Evolutionary conservation across 2,888 invertebrate genomes (phyloP).

Genomic region (Syrista parreyssii): DNA sequence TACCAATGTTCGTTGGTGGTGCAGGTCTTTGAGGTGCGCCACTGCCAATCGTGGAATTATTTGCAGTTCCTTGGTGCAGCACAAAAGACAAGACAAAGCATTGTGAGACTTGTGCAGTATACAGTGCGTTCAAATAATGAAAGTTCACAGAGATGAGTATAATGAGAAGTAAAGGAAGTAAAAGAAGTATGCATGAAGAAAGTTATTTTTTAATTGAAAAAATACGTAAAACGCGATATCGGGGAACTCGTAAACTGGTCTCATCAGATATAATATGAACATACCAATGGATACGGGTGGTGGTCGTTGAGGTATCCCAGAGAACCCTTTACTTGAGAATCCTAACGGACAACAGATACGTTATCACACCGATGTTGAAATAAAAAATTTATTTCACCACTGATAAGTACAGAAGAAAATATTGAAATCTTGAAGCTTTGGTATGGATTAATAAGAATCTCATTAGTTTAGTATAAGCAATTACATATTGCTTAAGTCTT

Average conservation of each 20-base stretch:
- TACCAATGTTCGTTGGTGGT: slow-evolving; percentile 64
- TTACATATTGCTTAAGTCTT: background rate
- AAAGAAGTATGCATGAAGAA: background rate
- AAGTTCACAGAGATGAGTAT: background rate
- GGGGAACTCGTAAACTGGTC: background rate
- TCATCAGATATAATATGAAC: background rate
- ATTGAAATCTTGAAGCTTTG: background rate
- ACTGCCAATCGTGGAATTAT: slow-evolving; percentile 46
- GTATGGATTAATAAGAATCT: background rate
- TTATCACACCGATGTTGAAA: background rate
- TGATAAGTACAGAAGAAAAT: background rate
- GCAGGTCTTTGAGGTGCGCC: slow-evolving; percentile 61
- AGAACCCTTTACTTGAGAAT: background rate
- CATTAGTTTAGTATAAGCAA: background rate
- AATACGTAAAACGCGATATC: background rate
- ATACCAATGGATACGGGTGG: background rate
- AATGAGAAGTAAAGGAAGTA: background rate
- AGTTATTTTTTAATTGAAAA: background rate
- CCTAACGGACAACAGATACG: background rate
- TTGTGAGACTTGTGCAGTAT: background rate
- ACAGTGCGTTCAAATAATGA: background rate
- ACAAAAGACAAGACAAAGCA: slow-evolving; percentile 12
- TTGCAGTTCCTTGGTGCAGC: slow-evolving; percentile 58
- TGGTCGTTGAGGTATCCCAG: background rate
- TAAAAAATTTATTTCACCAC: background rate